Conservation (phyloP, 2,113 vertebrate genomes). For the Muntiacus muntjak region DNA sequence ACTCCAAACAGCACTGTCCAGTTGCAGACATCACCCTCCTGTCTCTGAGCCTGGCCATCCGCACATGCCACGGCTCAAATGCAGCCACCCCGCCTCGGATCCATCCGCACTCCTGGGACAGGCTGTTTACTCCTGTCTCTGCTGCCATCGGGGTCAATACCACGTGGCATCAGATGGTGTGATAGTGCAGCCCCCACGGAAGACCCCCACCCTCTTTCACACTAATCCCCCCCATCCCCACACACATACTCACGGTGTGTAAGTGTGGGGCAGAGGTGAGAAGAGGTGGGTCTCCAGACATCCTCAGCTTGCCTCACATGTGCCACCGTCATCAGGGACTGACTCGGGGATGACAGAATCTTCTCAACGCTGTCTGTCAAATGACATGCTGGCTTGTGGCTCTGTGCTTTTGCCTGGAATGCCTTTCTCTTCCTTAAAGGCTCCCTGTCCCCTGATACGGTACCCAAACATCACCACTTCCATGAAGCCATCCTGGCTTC, state of each 20-base stretch:
- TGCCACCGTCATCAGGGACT: fast-evolving
- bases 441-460: background rate
- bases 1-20: background rate
- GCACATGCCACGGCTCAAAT: background rate
- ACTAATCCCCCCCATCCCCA: background rate
- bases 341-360: background rate
- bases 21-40: background rate
- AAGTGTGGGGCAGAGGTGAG: background rate
- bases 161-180: fast-evolving
- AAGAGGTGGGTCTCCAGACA: no score
- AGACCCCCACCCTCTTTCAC: background rate
- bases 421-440: background rate
- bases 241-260: fast-evolving
- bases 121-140: background rate
- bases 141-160: background rate
- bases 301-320: fast-evolving
- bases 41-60: background rate
- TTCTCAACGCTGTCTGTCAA: background rate
- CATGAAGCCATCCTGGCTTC: background rate
- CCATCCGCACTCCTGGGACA: fast-evolving
- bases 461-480: no score
- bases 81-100: fast-evolving
- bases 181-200: fast-evolving
- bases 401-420: background rate
- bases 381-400: fast-evolving